Percentiles rank a stretch among this genome's conserved stretches.
Evolutionary conservation across 1,140 invertebrate genomes (phyloP).

Genomic region (Euglossa dilemma): DNA sequence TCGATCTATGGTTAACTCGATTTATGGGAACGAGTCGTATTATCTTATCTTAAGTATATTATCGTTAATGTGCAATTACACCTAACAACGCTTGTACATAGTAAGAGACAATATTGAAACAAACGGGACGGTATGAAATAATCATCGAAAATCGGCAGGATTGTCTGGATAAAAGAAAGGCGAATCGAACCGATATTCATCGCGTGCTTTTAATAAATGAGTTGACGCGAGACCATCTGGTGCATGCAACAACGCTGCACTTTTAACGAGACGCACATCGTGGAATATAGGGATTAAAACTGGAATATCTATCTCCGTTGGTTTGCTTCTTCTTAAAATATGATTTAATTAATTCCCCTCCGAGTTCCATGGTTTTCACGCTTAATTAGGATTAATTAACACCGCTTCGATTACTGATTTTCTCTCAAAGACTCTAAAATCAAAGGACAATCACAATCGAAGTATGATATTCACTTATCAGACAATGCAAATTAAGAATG

Average conservation of each 20-base stretch:
- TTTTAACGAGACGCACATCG: neutral
- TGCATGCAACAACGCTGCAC: slow-evolving; percentile 12
- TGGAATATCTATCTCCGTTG: slow-evolving; percentile 10
- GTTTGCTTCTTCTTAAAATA: slow-evolving; percentile 9
- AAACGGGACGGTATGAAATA: neutral
- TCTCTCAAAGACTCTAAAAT: neutral
- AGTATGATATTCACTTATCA: neutral
- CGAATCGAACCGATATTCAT: neutral
- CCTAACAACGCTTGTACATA: neutral
- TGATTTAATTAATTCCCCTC: neutral
- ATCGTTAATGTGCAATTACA: too few species aligned
- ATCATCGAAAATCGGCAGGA: slow-evolving; percentile 8
- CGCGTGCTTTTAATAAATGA: slow-evolving; percentile 29
- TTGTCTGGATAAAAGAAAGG: slow-evolving; percentile 11
- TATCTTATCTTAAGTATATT: too few species aligned
- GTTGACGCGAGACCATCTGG: slow-evolving; percentile 28
- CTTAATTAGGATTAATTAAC: neutral
- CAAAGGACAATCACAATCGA: neutral
- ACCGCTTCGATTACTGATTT: neutral
- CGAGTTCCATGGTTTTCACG: neutral
- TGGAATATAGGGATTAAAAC: slow-evolving; percentile 6
- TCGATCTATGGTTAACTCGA: too few species aligned
- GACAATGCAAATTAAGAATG: neutral
- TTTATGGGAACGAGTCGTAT: too few species aligned
- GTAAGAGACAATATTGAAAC: neutral